phyloP scores from a whole-genome alignment of 2,797 vertebrate genomes.

The Tokudaia tokunoshimensis region DNA sequence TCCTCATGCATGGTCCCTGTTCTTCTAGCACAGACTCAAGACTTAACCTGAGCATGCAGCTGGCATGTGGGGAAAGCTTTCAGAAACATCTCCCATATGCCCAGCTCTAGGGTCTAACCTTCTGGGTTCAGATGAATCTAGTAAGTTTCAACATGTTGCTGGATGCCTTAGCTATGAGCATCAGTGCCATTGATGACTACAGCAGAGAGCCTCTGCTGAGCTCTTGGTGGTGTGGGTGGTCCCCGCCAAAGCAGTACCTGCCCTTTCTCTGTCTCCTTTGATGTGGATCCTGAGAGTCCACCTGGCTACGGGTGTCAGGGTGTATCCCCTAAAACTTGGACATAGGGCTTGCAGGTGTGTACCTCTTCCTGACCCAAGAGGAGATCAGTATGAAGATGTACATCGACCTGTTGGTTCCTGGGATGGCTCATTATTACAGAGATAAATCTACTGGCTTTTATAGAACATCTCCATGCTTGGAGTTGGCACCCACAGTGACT shows the following conservation, averaged over 20 bases:
- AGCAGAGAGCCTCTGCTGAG: background rate
- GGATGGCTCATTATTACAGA: background rate
- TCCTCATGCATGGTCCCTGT: accelerated
- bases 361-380: background rate
- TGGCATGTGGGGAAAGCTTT: too few species aligned
- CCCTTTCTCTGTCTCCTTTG: background rate
- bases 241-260: background rate
- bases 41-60: background rate
- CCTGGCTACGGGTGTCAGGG: background rate
- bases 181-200: background rate
- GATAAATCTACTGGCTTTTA: background rate
- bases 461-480: background rate
- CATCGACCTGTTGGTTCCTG: background rate
- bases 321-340: background rate
- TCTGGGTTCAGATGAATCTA: background rate
- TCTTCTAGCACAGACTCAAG: background rate
- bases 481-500: background rate
- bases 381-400: background rate
- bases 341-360: background rate
- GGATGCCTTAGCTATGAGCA: background rate
- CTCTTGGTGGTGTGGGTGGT: background rate
- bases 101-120: background rate
- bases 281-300: background rate
- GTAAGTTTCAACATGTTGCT: background rate
- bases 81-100: background rate